Evolutionary conservation across 2,888 invertebrate species (phyloP).

Genomic region (Xylota segnis): DNA sequence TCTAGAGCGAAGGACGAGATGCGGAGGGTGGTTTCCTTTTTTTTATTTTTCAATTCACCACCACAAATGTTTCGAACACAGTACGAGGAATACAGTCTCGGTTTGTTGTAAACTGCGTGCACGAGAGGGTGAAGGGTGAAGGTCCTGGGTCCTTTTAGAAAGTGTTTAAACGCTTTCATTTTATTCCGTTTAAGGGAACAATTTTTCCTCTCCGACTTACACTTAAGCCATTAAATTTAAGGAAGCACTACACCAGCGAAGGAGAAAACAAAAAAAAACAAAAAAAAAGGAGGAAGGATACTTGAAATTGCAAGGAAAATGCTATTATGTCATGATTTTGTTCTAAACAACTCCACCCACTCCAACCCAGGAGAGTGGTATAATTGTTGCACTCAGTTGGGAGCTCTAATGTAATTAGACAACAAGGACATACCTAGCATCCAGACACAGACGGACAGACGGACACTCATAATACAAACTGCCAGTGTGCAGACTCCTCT

Average conservation of each 20-base stretch:
- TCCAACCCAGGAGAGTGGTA: slow-evolving; percentile 19
- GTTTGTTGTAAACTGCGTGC: slow-evolving; percentile 40
- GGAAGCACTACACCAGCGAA: slow-evolving; percentile 18
- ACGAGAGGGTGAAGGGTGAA: slow-evolving; percentile 45
- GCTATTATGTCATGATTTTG: slow-evolving; percentile 67
- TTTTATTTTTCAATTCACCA: slow-evolving; percentile 46
- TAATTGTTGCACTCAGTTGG: slow-evolving; percentile 72
- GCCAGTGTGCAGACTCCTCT: slow-evolving; percentile 39
- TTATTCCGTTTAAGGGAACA: slow-evolving; percentile 57
- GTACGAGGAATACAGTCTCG: not conserved
- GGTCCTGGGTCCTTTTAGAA: slow-evolving; percentile 38
- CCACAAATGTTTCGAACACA: slow-evolving; percentile 40
- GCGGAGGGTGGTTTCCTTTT: slow-evolving; percentile 2
- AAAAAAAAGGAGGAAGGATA: slow-evolving; percentile 56
- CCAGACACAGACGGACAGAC: slow-evolving; percentile 42
- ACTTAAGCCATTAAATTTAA: slow-evolving; percentile 66
- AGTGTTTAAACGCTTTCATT: slow-evolving; percentile 67
- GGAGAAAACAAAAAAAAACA: slow-evolving; percentile 2
- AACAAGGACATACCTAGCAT: slow-evolving; percentile 66
- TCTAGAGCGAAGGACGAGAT: not conserved
- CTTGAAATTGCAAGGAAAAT: slow-evolving; percentile 69
- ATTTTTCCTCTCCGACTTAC: slow-evolving; percentile 36
- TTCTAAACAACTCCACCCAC: slow-evolving; percentile 47
- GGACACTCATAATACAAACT: slow-evolving; percentile 32
- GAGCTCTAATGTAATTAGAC: slow-evolving; percentile 74